Evolutionary conservation across 2,113 vertebrate species (phyloP).

Genomic region (Peromyscus polionotus): DNA sequence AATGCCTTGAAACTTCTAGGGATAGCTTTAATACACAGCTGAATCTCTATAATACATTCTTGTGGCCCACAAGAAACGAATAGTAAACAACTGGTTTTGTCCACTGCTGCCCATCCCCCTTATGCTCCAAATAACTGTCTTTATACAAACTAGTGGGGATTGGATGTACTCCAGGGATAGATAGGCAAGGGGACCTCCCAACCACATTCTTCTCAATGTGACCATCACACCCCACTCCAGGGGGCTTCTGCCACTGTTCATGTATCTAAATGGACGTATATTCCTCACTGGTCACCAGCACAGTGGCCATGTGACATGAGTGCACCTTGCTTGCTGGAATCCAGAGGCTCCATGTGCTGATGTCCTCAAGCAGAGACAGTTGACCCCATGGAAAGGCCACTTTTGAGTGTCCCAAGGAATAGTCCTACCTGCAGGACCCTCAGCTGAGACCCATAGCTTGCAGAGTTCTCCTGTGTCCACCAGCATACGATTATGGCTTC

Average conservation of each 20-base stretch:
- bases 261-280: not conserved
- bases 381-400: rapidly evolving
- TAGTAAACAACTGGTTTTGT: not conserved
- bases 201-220: not conserved
- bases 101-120: not conserved
- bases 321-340: not conserved
- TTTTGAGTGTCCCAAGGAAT: rapidly evolving
- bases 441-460: not conserved
- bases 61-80: not conserved
- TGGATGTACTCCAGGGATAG: not conserved
- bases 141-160: not conserved
- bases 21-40: no score
- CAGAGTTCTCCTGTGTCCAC: no score
- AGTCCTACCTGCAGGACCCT: not conserved
- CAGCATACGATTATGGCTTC: not conserved
- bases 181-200: not conserved
- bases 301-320: no score
- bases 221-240: not conserved
- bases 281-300: not conserved
- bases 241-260: not conserved
- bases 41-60: no score
- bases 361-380: not conserved
- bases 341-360: not conserved
- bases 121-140: not conserved
- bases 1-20: no score